Evolutionary conservation across 2,888 invertebrate genomes (phyloP).

Genomic region (Lissonota sp.): DNA sequence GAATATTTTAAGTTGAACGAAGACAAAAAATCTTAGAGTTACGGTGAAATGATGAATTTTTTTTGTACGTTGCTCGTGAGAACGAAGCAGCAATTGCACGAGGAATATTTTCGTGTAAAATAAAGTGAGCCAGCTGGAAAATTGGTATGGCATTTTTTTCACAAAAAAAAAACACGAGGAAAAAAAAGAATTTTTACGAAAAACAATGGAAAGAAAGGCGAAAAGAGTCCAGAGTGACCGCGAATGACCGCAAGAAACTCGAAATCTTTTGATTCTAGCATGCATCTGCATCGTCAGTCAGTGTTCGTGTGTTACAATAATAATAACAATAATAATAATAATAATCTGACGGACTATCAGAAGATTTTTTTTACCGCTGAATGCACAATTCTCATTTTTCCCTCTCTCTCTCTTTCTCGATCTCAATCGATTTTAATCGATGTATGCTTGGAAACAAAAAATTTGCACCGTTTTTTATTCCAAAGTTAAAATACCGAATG

Average conservation of each 20-base stretch:
- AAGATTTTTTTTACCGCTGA: slow-evolving; percentile 68
- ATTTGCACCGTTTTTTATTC: slow-evolving; percentile 31
- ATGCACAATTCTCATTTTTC: slow-evolving; percentile 67
- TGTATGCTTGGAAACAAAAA: neutral
- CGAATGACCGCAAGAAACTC: slow-evolving; percentile 53
- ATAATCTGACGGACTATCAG: slow-evolving; percentile 63
- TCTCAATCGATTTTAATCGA: slow-evolving; percentile 34
- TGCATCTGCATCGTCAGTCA: slow-evolving; percentile 74
- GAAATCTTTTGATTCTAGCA: slow-evolving; percentile 70
- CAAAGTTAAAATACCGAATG: slow-evolving; percentile 13
- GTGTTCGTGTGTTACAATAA: slow-evolving; percentile 73
- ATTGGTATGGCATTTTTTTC: slow-evolving; percentile 56
- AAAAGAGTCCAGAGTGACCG: slow-evolving; percentile 39
- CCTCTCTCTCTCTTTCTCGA: slow-evolving; percentile 59
- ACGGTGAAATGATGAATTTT: slow-evolving; percentile 29
- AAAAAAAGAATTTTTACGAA: slow-evolving; percentile 39
- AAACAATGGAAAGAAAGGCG: slow-evolving; percentile 31
- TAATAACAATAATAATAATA: slow-evolving; percentile 53
- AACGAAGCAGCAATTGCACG: slow-evolving; percentile 36
- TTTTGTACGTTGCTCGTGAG: slow-evolving; percentile 40
- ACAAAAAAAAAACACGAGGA: slow-evolving; percentile 44
- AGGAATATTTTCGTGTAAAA: slow-evolving; percentile 49
- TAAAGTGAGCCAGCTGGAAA: slow-evolving; percentile 64
- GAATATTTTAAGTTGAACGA: slow-evolving; percentile 38
- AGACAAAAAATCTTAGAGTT: slow-evolving; percentile 33